A percentile compares a stretch with the other conserved stretches of the same genome.
Conservation (phyloP, 2,113 vertebrate species). For the Cepphus grylle region DNA sequence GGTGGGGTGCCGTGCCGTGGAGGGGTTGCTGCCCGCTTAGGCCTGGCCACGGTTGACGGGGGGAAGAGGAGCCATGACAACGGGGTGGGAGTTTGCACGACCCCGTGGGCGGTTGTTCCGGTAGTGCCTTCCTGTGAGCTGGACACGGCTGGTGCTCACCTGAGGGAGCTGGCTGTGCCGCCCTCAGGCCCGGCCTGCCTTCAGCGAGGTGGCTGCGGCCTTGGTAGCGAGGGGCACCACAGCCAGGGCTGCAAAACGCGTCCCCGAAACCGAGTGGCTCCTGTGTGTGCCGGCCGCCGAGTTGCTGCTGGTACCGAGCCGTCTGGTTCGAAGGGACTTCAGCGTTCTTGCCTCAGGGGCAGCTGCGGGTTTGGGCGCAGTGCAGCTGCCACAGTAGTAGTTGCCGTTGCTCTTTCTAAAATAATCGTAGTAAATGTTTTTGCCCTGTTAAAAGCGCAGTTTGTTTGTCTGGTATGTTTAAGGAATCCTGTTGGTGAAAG, state of each 20-base stretch:
- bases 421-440: not conserved
- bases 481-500: not conserved
- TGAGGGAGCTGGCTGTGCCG: rapidly evolving
- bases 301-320: not conserved
- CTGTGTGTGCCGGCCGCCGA: not conserved
- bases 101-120: not conserved
- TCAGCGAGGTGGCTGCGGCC: not conserved
- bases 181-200: not conserved
- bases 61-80: too few species aligned
- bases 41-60: not conserved
- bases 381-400: not conserved
- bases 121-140: not conserved
- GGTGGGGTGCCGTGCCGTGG: not conserved
- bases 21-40: not conserved
- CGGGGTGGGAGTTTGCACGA: not conserved
- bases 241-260: not conserved
- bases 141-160: rapidly evolving
- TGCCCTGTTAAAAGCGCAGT: not conserved
- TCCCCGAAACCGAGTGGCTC: rapidly evolving
- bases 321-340: rapidly evolving
- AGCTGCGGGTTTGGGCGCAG: not conserved
- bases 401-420: not conserved
- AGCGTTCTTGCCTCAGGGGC: rapidly evolving
- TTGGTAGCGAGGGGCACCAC: rapidly evolving
- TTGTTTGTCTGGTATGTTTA: not conserved